Conservation (phyloP, 2,113 vertebrate genomes). For the Nycticorax nycticorax region DNA sequence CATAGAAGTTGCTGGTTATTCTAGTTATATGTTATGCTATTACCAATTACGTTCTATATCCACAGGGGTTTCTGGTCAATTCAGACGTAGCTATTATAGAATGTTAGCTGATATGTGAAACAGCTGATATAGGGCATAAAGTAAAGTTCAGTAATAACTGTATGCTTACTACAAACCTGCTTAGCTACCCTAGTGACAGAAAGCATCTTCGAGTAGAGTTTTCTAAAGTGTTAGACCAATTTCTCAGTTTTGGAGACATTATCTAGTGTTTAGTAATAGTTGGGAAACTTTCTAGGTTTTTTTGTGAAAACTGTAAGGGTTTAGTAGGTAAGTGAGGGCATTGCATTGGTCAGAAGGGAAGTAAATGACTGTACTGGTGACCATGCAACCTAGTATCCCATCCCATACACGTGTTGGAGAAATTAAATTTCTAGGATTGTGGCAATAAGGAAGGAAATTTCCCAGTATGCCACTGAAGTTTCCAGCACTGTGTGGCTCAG, state of each 20-base stretch:
- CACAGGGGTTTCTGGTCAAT: not conserved
- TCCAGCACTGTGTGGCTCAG: not conserved
- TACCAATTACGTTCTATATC: not conserved
- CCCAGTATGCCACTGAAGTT: not conserved
- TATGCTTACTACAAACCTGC: not conserved
- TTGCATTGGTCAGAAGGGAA: not conserved
- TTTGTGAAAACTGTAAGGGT: not conserved
- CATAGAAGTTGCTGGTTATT: not conserved
- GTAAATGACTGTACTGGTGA: not conserved
- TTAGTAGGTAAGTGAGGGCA: not conserved
- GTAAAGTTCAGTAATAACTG: too few species aligned
- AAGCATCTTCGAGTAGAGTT: not conserved
- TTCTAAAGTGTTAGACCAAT: not conserved
- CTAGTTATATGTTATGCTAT: not conserved
- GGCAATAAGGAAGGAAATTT: not conserved
- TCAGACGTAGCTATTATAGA: not conserved
- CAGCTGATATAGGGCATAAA: not conserved
- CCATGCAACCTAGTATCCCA: not conserved
- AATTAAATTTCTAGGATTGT: not conserved
- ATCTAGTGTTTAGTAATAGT: not conserved
- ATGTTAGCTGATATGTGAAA: not conserved
- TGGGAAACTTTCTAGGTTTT: not conserved
- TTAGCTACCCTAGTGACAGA: not conserved
- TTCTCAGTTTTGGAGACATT: not conserved
- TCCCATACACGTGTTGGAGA: not conserved